These are phyloP conservation scores for Rhinolophus sinicus DNA, from an alignment of 2,113 vertebrate species.

Conservation along the genomic window DNA sequence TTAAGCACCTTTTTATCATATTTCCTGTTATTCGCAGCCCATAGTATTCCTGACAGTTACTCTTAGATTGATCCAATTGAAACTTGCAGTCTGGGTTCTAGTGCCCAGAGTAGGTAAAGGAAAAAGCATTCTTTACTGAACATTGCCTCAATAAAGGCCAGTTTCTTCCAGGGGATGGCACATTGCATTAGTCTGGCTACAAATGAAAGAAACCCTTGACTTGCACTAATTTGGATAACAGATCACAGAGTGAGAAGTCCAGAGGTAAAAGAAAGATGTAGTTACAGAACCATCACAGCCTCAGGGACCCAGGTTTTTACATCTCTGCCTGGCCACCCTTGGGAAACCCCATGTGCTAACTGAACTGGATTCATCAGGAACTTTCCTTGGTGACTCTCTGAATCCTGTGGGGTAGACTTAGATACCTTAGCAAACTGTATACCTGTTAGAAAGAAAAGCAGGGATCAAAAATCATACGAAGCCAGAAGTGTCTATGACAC, in stretches of 20 bases:
- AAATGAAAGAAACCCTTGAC: slow-evolving; percentile 31
- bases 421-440: neutral
- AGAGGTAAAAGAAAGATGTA: neutral
- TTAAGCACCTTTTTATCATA: slow-evolving; percentile 16
- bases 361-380: neutral
- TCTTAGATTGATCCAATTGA: neutral
- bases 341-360: neutral
- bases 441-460: neutral
- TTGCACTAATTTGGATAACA: neutral
- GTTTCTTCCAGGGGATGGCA: neutral
- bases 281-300: neutral
- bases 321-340: neutral
- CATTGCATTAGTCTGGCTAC: neutral
- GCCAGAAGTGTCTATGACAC: neutral
- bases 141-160: neutral
- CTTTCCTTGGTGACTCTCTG: neutral
- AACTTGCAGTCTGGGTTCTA: neutral
- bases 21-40: slow-evolving; percentile 53
- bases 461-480: neutral
- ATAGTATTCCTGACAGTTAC: slow-evolving; percentile 22
- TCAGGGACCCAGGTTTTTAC: neutral
- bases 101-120: neutral
- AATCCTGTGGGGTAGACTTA: neutral
- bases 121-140: neutral
- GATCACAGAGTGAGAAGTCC: neutral